Conservation (phyloP, 2,113 vertebrate species). For the Pseudois nayaur region DNA sequence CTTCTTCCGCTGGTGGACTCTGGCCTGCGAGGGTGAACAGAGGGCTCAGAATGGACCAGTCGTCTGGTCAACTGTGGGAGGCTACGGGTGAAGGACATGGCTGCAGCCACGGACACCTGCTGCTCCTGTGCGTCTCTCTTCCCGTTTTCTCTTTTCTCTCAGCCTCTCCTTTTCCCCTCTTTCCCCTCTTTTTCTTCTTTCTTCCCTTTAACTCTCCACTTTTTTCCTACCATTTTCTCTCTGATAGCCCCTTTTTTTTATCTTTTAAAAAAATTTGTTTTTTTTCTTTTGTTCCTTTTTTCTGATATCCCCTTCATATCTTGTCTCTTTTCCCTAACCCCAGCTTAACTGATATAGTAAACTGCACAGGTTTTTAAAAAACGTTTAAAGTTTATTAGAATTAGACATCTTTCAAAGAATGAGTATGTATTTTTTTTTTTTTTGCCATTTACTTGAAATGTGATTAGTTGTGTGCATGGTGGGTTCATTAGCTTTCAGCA, state of each 20-base stretch:
- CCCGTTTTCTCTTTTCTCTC: background rate
- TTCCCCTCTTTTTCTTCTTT: background rate
- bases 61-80: rapidly evolving
- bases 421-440: background rate
- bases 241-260: background rate
- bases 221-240: background rate
- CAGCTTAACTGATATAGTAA: background rate
- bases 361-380: background rate
- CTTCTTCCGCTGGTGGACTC: background rate
- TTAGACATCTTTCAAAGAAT: background rate
- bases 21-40: background rate
- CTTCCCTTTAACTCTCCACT: background rate
- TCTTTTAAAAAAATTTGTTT: background rate
- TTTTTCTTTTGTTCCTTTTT: background rate
- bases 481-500: background rate
- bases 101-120: background rate
- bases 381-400: background rate
- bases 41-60: background rate
- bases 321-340: background rate
- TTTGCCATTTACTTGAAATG: background rate
- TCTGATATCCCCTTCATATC: background rate
- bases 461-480: background rate
- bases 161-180: background rate
- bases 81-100: too few species aligned
- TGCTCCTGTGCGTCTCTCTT: background rate